Base-by-base conservation (phyloP, 2,888 invertebrate species). In the Apomyelois bistriatella region DNA sequence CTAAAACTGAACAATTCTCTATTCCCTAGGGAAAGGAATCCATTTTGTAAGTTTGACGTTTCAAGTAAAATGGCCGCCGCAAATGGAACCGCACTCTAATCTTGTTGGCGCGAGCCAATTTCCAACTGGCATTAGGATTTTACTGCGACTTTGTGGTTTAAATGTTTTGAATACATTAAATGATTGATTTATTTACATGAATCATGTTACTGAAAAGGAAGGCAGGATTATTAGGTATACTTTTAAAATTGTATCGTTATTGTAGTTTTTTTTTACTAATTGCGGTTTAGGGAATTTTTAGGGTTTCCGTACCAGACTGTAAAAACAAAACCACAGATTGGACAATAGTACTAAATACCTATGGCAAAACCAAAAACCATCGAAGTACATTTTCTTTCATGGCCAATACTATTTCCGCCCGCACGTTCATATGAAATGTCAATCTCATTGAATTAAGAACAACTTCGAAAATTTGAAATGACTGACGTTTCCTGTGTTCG, bases 41-140 rank as follows among this genome's bases (percentile, higher is more conserved):
- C 85, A 79, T 86, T 88, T 87, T 82, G 77, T 61, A 79, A 88
- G 78, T 88, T 88, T 87, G 87, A 88, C 85, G 73, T 82, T 79
- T 70, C 58, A 52, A 51, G 56, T 70, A 82, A 84, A 74, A 82
- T 82, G 84, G 82, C 80, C 60, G 66, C 73, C 75, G 76, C 77
- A 79, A 78, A 81, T 79, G 80, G 79, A 74, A 59, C 47, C 66
- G 65, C 59, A 57, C 64, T 58, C 70, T 85, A 87, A 87, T 87
- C 87, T 79, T 76, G 81, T 87, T 86, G 70, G 30, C 58, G 57
- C 72, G 60, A 40, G 48, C 43, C 57, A 76, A 70, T 72, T 70
- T 54, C 50, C 56, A 62, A 68, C 64, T 64, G 15, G 48, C 35
- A 46, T 53, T 53, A 52, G 48, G 17, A 52, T 52, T 43, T 51